These are phyloP conservation scores for Centroberyx gerrardi DNA, from an alignment of 2,797 vertebrate species.

Conservation along the genomic window DNA sequence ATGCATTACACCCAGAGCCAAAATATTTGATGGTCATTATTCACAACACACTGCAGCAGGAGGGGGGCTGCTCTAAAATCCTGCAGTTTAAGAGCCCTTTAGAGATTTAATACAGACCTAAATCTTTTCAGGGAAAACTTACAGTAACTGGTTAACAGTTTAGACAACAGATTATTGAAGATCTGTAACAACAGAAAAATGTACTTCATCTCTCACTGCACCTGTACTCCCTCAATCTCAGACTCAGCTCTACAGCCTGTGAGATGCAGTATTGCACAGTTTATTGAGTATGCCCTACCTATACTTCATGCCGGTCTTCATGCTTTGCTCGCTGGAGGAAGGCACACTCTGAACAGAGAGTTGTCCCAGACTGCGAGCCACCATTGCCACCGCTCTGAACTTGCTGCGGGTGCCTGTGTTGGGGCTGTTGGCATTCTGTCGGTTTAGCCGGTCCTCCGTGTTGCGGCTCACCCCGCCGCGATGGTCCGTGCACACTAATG, in stretches of 20 bases:
- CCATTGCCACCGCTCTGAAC: conserved; percentile 96
- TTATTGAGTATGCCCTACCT: conserved; percentile 86
- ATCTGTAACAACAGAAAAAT: background rate
- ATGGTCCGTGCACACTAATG: conserved; percentile 96
- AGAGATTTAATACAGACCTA: no score
- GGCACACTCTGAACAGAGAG: conserved; percentile 92
- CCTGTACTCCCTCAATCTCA: background rate
- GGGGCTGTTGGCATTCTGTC: conserved; percentile 94
- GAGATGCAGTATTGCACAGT: background rate
- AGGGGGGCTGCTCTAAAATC: no score
- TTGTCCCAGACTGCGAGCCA: conserved; percentile 95
- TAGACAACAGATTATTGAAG: background rate
- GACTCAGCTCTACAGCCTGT: background rate
- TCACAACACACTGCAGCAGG: conserved; percentile 17
- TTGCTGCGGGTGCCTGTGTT: conserved; percentile 91
- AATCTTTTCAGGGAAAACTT: no score
- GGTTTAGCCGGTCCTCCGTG: conserved; percentile 92
- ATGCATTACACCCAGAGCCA: background rate
- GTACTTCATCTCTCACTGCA: background rate
- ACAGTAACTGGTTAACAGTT: background rate
- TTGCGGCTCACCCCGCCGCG: conserved; percentile 93
- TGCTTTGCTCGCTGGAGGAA: conserved; percentile 88
- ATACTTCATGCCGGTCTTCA: conserved; percentile 96
- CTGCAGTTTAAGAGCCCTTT: no score
- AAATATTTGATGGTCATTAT: conserved; percentile 16